These are phyloP conservation scores for Uloborus plumipes DNA, from an alignment of 2,888 invertebrate genomes.

Conservation along the genomic window DNA sequence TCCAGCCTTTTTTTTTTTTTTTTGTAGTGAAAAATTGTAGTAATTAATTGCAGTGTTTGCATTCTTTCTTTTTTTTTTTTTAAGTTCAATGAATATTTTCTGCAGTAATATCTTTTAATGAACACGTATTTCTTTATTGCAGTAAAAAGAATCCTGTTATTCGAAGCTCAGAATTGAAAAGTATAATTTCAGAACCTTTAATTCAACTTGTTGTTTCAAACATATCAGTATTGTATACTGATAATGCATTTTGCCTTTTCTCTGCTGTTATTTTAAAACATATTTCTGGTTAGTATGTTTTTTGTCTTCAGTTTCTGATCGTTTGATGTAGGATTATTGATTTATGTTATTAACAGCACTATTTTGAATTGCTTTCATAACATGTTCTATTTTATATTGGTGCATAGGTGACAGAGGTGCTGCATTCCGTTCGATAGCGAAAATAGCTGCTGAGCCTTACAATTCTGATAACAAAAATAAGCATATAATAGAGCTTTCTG, in stretches of 20 bases:
- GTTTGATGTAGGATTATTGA: neutral
- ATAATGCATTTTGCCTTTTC: constrained; percentile 78
- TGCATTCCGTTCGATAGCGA: constrained; percentile 72
- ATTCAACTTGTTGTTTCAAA: constrained; percentile 76
- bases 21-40: neutral
- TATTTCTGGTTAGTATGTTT: constrained; percentile 72
- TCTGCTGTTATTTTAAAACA: constrained; percentile 81
- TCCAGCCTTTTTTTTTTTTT: neutral
- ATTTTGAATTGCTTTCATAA: neutral
- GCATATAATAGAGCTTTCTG: constrained; percentile 78
- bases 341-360: neutral
- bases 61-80: neutral
- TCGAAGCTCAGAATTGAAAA: constrained; percentile 80
- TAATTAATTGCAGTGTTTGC: neutral
- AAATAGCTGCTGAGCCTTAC: constrained; percentile 62
- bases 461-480: constrained; percentile 61
- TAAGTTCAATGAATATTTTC: neutral
- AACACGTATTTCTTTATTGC: neutral
- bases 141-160: constrained; percentile 81
- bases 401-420: constrained; percentile 71
- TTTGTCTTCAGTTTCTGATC: neutral
- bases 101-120: neutral
- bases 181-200: constrained; percentile 77
- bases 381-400: neutral
- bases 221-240: constrained; percentile 79